phyloP scores from a whole-genome alignment of 2,113 vertebrate genomes.

The Gnathonemus echidnorhynchus region DNA sequence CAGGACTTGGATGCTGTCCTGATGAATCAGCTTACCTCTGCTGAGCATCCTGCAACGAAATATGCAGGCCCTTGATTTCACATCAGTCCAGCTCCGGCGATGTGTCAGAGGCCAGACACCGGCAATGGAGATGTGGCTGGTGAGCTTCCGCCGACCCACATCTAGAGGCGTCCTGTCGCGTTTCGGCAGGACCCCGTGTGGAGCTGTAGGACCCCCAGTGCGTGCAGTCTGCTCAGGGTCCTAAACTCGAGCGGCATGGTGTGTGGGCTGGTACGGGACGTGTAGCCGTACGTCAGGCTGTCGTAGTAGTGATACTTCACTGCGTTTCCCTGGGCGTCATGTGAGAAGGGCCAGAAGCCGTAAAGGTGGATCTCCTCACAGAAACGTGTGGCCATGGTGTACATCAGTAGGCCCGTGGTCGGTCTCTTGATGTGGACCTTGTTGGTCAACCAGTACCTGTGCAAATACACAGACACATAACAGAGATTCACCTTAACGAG shows the following conservation, averaged over 20 bases:
- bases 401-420: slow-evolving; percentile 93
- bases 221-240: slow-evolving; percentile 80
- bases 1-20: neutral
- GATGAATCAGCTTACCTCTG: neutral
- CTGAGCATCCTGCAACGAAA: neutral
- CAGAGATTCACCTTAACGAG: neutral
- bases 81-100: neutral
- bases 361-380: slow-evolving; percentile 92
- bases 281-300: slow-evolving; percentile 83
- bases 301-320: slow-evolving; percentile 98
- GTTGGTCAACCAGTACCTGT: slow-evolving; percentile 94
- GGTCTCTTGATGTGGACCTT: slow-evolving; percentile 92
- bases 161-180: neutral
- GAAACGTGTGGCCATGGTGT: slow-evolving; percentile 92
- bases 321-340: slow-evolving; percentile 68
- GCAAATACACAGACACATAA: neutral
- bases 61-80: neutral
- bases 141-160: neutral
- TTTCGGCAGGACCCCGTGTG: slow-evolving; percentile 72
- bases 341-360: slow-evolving; percentile 89
- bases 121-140: neutral
- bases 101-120: neutral
- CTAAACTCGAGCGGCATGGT: slow-evolving; percentile 96
- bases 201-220: slow-evolving; percentile 86
- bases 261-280: slow-evolving; percentile 85